Base-by-base conservation (phyloP, 2,888 invertebrate species). In the Tenthredo notha region DNA sequence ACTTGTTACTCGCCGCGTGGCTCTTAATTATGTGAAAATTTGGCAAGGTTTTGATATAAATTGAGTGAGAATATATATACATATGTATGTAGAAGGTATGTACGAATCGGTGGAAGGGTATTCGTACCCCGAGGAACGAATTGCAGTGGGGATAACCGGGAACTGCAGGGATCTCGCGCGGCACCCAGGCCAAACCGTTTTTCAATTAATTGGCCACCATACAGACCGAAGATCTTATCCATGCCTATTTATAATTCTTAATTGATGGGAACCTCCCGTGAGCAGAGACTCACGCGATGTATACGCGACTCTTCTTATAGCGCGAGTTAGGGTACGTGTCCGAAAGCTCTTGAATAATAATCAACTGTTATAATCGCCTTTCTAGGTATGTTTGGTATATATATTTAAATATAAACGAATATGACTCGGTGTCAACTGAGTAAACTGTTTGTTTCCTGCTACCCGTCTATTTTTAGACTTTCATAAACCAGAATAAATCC, bases 401-500 rank as follows among this genome's bases (percentile, higher is more conserved):
- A 21, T 40, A 40, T 80, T 61, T 61, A 80, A 61, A 80, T 80
- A 80, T 80, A 80, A 80, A 80, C 80, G 33, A 83, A 65, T 65
- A 67, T 83, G 83, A 67, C 83, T 67, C 67, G 47, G 33, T 83
- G 83, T 83, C 83, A 67, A 67, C 25, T 25, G 47, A 29, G 67
- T 83, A 83, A 70, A 83, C 83, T 83, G 83, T 83, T 83, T 67
- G 83, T 83, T 83, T 83, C 83, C 83, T 83, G 83, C 47, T 70
- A 5, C 10, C 47, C 43, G 86, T 84, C 86, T 91, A 91, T 91
- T 90, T 90, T 91, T 90, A 90, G 89, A 87, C 75, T 85, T 83
- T 86, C 86, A 85, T 84, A 86, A 87, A 88, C 89, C 87, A 89
- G 90, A 90, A 90, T 91, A 90, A 91, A 90, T 90, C 91, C 88